Conservation (phyloP, 1,140 invertebrate species). For the Brachionus rubens region DNA sequence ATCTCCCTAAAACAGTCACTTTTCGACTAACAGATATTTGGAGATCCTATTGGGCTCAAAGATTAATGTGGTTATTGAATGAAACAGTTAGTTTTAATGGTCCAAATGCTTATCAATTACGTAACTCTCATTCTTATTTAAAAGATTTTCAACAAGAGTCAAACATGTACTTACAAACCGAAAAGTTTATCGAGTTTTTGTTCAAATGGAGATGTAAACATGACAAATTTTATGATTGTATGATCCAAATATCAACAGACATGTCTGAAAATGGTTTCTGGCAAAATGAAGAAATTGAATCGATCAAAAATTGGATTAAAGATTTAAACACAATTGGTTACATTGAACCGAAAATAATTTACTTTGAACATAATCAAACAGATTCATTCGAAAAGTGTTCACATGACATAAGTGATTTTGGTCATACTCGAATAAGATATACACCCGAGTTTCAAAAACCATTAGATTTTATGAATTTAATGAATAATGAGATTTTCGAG, state of each 20-base stretch:
- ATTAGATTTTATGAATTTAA: too few relatives aligned
- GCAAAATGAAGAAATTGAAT: conserved; percentile 47
- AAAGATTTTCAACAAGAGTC: conserved; percentile 50
- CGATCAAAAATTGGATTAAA: conserved; percentile 49
- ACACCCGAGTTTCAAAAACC: too few relatives aligned
- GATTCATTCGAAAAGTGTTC: too few relatives aligned
- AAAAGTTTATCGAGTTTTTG: conserved; percentile 49
- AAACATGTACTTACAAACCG: conserved; percentile 48
- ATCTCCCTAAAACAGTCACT: conserved; percentile 51
- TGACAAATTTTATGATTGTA: conserved; percentile 49
- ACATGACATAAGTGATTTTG: too few relatives aligned
- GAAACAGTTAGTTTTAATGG: too few relatives aligned
- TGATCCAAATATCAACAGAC: conserved; percentile 47
- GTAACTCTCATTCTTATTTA: conserved; percentile 50
- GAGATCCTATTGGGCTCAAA: conserved; percentile 54
- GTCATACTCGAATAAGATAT: too few relatives aligned
- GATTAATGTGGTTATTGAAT: conserved; percentile 52
- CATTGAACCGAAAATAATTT: conserved; percentile 24
- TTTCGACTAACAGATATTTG: conserved; percentile 55
- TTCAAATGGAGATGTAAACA: conserved; percentile 49
- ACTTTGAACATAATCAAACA: not conserved
- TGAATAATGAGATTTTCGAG: too few relatives aligned
- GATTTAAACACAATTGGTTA: conserved; percentile 49
- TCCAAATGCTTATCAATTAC: conserved; percentile 49
- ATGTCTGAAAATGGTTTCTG: conserved; percentile 49